Evolutionary conservation across 2,797 vertebrate genomes (phyloP), one percentile per base, ranked within the genome.

Genomic region (Centroberyx gerrardi): DNA sequence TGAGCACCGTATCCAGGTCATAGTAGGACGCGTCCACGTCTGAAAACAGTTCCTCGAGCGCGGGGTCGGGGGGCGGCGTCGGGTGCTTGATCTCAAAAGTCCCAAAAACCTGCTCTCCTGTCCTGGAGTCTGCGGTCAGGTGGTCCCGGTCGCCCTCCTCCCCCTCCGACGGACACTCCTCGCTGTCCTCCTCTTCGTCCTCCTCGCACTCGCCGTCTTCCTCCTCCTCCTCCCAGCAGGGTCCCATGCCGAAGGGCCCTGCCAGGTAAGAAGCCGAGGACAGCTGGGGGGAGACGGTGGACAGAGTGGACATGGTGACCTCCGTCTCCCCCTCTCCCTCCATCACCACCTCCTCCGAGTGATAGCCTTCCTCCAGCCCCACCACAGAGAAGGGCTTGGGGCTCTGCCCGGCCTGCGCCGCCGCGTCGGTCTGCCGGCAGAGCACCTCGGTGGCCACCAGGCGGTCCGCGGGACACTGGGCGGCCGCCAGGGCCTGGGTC

Each of bases 21-120:
- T 97, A 98, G 85, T 98, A 99, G 67, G 98, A 97, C 27, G 95
- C 95, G 88, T 99, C 98, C 86, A 97, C 96, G 33, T 99, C 98
- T 4, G 98, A 96, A 87, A 99, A 97, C 2, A 99, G 94, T 77
- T 98, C 98, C 76, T 98, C 98, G 3, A 97, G 94, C 0, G 96
- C 94, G 0, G 95, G 94, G 85, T 96, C 96, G 12, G 95, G 88
- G 22, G 93, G 90, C 0, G 94, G 90, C 4, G 95, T 92, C 0
- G 97, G 92, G 76, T 88, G 95, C 86, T 95, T 97, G 78, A 94
- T 96, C 90, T 97, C 97, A 92, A 99, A 95, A 1, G 96, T 97
- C 85, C 97, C 97, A 85, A 98, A 97, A 86, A 98, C 96, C 92
- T 97, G 97, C 91, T 97, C 97, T 66, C 96, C 90, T 18, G 97